Conservation (phyloP, 1,140 invertebrate species). For the Elymnias hypermnestra region DNA sequence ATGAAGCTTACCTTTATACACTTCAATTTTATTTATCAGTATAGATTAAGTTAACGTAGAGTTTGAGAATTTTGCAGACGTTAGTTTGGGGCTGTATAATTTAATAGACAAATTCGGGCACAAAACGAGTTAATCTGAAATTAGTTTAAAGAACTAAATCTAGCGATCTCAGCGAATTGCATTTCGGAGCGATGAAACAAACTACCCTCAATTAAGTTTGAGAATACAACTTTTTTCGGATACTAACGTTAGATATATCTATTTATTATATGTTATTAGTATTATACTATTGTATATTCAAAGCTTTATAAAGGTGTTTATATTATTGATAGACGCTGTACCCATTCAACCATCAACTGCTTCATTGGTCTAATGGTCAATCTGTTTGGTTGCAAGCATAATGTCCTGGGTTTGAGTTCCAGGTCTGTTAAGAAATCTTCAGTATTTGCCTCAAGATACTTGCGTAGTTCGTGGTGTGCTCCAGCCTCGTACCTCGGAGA, state of each 20-base stretch:
- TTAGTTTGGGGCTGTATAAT: background rate
- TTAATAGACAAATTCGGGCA: background rate
- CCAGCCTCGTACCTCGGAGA: no score
- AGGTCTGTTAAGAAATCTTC: no score
- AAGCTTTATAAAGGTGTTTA: no score
- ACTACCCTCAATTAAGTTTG: background rate
- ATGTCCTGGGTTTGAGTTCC: no score
- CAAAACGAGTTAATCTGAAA: conserved; percentile 4
- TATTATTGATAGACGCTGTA: no score
- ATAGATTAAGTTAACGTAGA: background rate
- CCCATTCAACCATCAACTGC: no score
- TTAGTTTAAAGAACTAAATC: conserved; percentile 4
- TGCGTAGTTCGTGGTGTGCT: no score
- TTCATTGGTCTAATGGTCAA: background rate
- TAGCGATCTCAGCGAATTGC: conserved; percentile 1
- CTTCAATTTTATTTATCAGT: no score
- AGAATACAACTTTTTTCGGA: no score
- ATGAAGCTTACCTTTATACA: no score
- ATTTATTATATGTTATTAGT: background rate
- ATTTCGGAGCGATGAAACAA: conserved; percentile 3
- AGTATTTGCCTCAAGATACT: no score
- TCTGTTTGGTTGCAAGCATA: background rate
- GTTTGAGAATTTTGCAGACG: background rate
- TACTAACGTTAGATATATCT: background rate
- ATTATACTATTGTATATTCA: background rate